Percentiles rank a stretch among this genome's conserved stretches.
Conservation (phyloP, 2,888 invertebrate genomes). For the Hirudinaria manillensis region DNA sequence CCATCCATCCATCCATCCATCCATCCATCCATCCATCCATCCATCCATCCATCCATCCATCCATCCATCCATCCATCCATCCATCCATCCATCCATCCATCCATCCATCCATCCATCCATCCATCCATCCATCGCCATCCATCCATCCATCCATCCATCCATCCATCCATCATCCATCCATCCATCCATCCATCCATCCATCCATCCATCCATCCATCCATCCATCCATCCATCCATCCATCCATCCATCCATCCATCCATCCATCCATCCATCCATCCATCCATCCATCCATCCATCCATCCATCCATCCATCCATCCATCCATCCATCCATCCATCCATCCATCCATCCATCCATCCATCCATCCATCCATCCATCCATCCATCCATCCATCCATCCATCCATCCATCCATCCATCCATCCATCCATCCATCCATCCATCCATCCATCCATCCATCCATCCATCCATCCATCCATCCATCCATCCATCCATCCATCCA, state of each 20-base stretch:
- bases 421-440: no score
- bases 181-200: not conserved
- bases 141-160: slow-evolving; percentile 22
- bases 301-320: slow-evolving; percentile 8
- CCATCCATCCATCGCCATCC: slow-evolving; percentile 15
- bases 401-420: no score
- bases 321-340: slow-evolving; percentile 17
- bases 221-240: slow-evolving; percentile 12
- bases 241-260: slow-evolving; percentile 13
- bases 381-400: not conserved
- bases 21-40: slow-evolving; percentile 20
- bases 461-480: no score
- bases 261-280: slow-evolving; percentile 13
- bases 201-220: not conserved
- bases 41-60: slow-evolving; percentile 22
- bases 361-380: not conserved
- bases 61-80: slow-evolving; percentile 20
- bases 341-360: slow-evolving; percentile 7
- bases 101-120: slow-evolving; percentile 22
- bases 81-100: slow-evolving; percentile 20
- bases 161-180: slow-evolving; percentile 19
- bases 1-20: slow-evolving; percentile 22
- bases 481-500: not conserved
- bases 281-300: slow-evolving; percentile 18
- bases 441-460: no score